Evolutionary conservation across 1,140 invertebrate species (phyloP).

Genomic region (Drosophila funebris): DNA sequence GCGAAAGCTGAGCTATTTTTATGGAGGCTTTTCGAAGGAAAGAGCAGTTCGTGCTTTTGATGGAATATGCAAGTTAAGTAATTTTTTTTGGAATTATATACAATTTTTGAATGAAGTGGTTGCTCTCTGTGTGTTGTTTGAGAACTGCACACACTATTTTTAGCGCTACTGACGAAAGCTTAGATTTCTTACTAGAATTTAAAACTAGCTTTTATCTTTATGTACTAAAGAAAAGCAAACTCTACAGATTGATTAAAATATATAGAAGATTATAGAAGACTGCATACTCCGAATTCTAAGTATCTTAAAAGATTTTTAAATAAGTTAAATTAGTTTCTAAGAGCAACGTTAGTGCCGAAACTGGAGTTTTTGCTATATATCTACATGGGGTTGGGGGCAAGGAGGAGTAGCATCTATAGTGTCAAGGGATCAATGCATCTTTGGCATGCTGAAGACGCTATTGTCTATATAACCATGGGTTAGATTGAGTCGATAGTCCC

Average conservation of each 20-base stretch:
- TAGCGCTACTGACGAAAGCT: no score
- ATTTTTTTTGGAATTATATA: no score
- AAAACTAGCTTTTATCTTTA: no score
- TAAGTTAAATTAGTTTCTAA: not conserved
- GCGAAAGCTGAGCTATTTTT: no score
- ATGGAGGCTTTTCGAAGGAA: no score
- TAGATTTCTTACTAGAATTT: no score
- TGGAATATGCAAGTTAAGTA: no score
- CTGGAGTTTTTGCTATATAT: constrained; percentile 5
- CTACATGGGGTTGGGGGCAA: constrained; percentile 40
- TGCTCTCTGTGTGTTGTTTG: no score
- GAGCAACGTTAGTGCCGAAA: not conserved
- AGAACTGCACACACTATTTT: no score
- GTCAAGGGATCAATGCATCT: constrained; percentile 36
- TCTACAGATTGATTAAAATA: not conserved
- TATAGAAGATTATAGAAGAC: not conserved
- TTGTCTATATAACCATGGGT: constrained; percentile 72
- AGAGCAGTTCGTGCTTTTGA: no score
- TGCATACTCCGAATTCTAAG: not conserved
- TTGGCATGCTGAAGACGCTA: constrained; percentile 65
- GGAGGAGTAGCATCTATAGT: constrained; percentile 25
- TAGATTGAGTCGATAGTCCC: constrained; percentile 70
- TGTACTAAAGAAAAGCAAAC: no score
- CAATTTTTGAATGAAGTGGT: no score
- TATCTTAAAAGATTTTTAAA: not conserved